Evolutionary conservation across 2,113 vertebrate species (phyloP), one percentile per base, ranked within the genome.

Genomic region (Misgurnus anguillicaudatus): DNA sequence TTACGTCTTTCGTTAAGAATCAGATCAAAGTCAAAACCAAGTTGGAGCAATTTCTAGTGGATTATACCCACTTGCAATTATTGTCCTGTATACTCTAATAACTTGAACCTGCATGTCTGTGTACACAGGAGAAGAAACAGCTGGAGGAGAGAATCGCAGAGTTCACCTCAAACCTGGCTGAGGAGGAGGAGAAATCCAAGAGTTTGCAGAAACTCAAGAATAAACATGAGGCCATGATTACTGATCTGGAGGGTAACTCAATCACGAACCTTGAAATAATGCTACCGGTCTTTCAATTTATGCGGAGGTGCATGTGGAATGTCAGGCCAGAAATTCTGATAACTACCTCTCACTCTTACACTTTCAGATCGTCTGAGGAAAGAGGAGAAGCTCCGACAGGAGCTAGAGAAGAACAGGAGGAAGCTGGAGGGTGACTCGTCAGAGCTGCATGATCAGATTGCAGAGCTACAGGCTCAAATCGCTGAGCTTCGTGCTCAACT

Each of bases 161-260:
- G 87, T 96, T 95, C 82, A 97, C 95, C 82, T 94, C 94, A 1
- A 98, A 98, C 84, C 87, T 99, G 84, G 85, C 94, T 16, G 98
- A 99, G 78, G 98, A 99, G 83, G 98, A 99, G 62, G 97, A 99
- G 88, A 99, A 99, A 81, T 98, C 97, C 0, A 99, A 98, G 92
- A 98, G 96, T 84, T 90, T 99, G 36, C 95, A 97, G 82, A 99
- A 99, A 88, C 95, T 99, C 41, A 99, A 98, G 89, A 97, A 97
- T 85, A 99, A 99, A 78, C 98, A 99, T 0, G 98, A 99, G 86
- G 95, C 98, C 9, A 97, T 99, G 95, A 97, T 99, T 86, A 95
- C 96, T 0, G 97, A 99, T 83, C 89, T 99, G 79, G 98, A 99
- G 86, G 98, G 98, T 95, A 81, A 77, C 86, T 39, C 17, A 9